Evolutionary conservation across 2,888 invertebrate genomes (phyloP), one percentile per base, ranked within the genome.

Genomic region (Malacosoma neustria): DNA sequence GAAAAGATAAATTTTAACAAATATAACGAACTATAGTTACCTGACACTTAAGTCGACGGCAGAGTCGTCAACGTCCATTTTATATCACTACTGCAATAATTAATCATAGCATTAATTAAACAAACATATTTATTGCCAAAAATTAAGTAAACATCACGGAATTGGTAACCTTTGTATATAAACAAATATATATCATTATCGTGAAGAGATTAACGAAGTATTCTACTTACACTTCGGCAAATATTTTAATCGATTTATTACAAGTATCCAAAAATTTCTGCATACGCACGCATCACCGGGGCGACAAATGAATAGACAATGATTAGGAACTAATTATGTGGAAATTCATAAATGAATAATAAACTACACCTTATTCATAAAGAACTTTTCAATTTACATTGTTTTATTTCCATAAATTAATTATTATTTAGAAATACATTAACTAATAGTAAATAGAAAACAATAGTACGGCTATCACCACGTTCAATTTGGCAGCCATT

Each of bases 41-140:
- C 92, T 90, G 68, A 95, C 89, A 81, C 95, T 95, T 61, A 96
- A 89, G 88, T 96, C 95, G 61, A 96, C 95, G 52, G 95, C 95
- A 65, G 91, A 90, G 73, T 95, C 94, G 86, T 95, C 94, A 71
- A 94, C 91, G 80, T 95, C 95, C 95, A 95, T 95, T 87, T 90
- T 22, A 22, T 7, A 91, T 55, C 56, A 60, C 54, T 46, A 47
- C 70, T 68, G 65, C 41, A 72, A 60, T 48, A 54, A 61, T 58
- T 57, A 63, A 51, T 7, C 22, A 22, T 7, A 22, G 7, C 5
- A 22, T 6, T 22, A 22, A 22, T 4, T 5, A 22, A 22, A 22
- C 6, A 22, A 7, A 22, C 9, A 22, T 22, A 7, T 22, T 4
- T 7, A 7, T 22, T 22, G 7, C 22, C 22, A 5, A 22, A 22